Base-by-base conservation (phyloP, 2,113 vertebrate species). In the Menura novaehollandiae region DNA sequence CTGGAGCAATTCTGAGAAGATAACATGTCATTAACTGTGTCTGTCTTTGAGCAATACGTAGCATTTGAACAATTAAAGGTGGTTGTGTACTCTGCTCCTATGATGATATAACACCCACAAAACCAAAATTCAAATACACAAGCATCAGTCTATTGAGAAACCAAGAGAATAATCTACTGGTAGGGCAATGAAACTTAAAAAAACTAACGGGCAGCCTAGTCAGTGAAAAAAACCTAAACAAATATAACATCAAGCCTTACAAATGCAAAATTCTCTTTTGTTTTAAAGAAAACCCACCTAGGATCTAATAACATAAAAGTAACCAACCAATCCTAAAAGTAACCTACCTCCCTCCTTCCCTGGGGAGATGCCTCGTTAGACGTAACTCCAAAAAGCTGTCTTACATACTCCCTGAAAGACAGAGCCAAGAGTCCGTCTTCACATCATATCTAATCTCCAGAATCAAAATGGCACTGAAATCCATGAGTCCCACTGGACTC, bases 151-250 rank as follows among this genome's bases (percentile, higher is more conserved):
- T 53, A 18, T 39, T 46, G 32, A 51, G 49, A 91, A 95, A 52
- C 7, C 4, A 71, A 74, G 15, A 63, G 13, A 89, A 51, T 0
- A 58, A 5, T 53, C 35, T 41, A 28, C 41, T n/a, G 52, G 14
- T 6, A 53, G 32, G 11, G 19, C 23, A 68, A 44, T 73, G 64
- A 44, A 77, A 44, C 1, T 11, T 62, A n/a, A 58, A 59, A 46
- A n/a, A 53, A 39, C 11, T 15, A 10, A 41, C 9, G 3, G 18
- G 10, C 23, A 83, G 33, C 4, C 32, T 19, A 11, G 6, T 9
- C 15, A 85, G 33, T 72, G 7, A 32, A 10, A 81, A 77, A 66
- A 3, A 1, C 0, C 3, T 1, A 20, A 82, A 60, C 2, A 35
- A 55, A 32, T 41, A 22, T 9, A 64, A 52, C 7, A 47, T 20